These are phyloP conservation scores for Subacronicta megacephala DNA, from an alignment of 2,888 invertebrate species.

Conservation along the genomic window DNA sequence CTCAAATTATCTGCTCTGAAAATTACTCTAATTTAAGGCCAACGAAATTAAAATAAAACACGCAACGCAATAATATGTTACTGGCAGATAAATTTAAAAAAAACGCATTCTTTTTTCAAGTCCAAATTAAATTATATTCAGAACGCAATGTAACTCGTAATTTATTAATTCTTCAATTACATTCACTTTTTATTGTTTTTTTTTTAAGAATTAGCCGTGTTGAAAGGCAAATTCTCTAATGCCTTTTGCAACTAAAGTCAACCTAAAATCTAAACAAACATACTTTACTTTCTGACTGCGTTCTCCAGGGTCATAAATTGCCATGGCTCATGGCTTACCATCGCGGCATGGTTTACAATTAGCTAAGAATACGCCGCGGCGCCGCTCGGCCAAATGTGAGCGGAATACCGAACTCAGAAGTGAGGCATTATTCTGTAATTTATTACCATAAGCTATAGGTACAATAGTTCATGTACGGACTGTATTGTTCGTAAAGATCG, in stretches of 20 bases:
- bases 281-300: not conserved
- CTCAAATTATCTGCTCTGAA: not conserved
- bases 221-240: too few species aligned
- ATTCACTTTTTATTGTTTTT: not conserved
- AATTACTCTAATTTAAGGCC: conserved; percentile 1
- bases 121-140: conserved; percentile 5
- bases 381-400: conserved; percentile 44
- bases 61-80: not conserved
- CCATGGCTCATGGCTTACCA: conserved; percentile 20
- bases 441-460: conserved; percentile 14
- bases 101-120: not conserved
- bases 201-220: too few species aligned
- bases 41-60: not conserved
- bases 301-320: conserved; percentile 27
- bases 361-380: conserved; percentile 59
- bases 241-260: too few species aligned
- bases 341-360: conserved; percentile 66
- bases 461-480: conserved; percentile 2
- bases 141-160: not conserved
- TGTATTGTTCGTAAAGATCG: not conserved
- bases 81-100: too few species aligned
- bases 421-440: conserved; percentile 48
- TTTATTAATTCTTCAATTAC: not conserved
- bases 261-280: conserved; percentile 9
- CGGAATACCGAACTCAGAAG: conserved; percentile 49